These are phyloP conservation scores for Cacatua alba DNA, from an alignment of 2,113 vertebrate genomes.

Conservation along the genomic window DNA sequence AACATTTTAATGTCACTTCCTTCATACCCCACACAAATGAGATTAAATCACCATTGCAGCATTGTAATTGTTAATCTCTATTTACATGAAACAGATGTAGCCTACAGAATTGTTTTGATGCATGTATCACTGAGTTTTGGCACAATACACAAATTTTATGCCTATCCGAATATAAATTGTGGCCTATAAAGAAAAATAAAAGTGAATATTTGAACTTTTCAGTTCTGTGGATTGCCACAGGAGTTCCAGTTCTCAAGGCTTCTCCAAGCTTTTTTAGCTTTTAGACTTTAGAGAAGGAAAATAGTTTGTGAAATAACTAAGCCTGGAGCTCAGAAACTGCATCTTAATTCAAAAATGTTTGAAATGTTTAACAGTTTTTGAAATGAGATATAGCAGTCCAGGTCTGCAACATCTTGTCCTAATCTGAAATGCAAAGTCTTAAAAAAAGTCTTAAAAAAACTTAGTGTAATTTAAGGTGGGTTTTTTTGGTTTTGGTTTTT, in stretches of 20 bases:
- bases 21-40: background rate
- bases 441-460: background rate
- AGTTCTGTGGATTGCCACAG: background rate
- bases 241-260: background rate
- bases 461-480: background rate
- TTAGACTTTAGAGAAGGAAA: background rate
- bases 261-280: background rate
- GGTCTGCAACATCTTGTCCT: background rate
- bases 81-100: background rate
- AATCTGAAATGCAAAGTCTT: conserved; percentile 24
- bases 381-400: background rate
- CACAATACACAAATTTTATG: background rate
- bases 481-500: too few relatives aligned
- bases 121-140: background rate
- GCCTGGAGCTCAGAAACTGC: background rate
- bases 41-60: background rate
- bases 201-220: background rate
- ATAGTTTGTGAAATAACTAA: background rate
- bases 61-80: background rate
- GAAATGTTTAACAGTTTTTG: background rate
- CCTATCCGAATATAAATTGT: background rate
- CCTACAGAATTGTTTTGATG: background rate
- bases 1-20: background rate
- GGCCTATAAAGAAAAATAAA: background rate
- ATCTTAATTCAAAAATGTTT: background rate